phyloP scores from a whole-genome alignment of 1,140 invertebrate genomes.

The Pachyrhynchus sulphureomaculatus region DNA sequence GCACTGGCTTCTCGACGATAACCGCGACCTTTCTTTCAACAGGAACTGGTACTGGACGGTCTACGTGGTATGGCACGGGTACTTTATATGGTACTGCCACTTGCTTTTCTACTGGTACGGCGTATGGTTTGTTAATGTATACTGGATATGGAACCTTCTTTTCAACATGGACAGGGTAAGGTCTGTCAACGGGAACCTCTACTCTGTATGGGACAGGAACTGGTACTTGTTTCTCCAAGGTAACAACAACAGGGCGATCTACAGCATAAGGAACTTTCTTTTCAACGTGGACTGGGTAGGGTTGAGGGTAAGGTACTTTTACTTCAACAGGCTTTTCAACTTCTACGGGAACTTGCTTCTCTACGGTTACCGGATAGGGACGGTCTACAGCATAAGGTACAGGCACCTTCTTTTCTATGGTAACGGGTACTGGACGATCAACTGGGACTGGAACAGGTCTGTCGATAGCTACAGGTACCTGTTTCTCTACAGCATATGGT shows the following conservation, averaged over 20 bases:
- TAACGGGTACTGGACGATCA: conserved; percentile 23
- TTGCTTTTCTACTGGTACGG: conserved; percentile 29
- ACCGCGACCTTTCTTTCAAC: conserved; percentile 29
- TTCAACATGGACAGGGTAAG: conserved; percentile 32
- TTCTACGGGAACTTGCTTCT: conserved; percentile 11
- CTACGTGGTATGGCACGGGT: conserved; percentile 19
- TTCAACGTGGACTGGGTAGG: conserved; percentile 33
- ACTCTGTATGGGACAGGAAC: conserved; percentile 33
- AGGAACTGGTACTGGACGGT: conserved; percentile 30
- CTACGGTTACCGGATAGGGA: conserved; percentile 22
- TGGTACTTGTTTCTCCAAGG: conserved; percentile 27
- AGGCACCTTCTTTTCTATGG: conserved; percentile 27
- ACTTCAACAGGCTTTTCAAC: background rate
- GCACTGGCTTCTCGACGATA: conserved; percentile 27
- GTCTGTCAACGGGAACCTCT: conserved; percentile 33
- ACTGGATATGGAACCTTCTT: conserved; percentile 36
- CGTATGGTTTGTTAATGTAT: conserved; percentile 29
- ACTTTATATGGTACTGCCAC: conserved; percentile 29
- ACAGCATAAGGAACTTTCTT: conserved; percentile 32
- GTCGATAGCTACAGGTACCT: conserved; percentile 23
- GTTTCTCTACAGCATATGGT: conserved; percentile 22
- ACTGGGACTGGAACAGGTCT: conserved; percentile 12
- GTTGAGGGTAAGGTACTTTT: conserved; percentile 34
- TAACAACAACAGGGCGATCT: conserved; percentile 26
- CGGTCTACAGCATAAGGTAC: conserved; percentile 19